Base-by-base conservation (phyloP, 2,797 vertebrate species). In the Sebastes diploproa region DNA sequence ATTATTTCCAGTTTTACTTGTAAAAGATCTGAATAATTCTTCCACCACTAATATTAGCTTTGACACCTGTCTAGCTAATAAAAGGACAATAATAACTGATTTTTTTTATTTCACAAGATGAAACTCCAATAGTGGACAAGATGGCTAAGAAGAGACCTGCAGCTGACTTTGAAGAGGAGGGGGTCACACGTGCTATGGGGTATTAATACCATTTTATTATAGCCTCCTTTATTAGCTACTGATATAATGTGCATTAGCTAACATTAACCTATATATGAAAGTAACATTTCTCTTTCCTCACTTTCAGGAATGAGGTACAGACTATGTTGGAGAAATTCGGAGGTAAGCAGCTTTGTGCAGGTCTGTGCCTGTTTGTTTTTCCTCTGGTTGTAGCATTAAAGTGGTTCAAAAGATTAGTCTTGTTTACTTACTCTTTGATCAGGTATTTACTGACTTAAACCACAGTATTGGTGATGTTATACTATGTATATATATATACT, bases 261-360 rank as follows among this genome's bases (percentile, higher is more conserved):
- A 38, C 52, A 5, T 32, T 4, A 23, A 65, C 10, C 20, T 62
- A 13, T 30, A 6, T 10, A 12, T 52, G 8, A 58, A 10, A 22
- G 8, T 65, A 1, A 30, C 2, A 11, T 52, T 60, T 63, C 7
- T 34, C 11, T 22, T 91, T 83, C 92, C 12, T 4, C 32, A 9
- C 25, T 0, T 74, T 5, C 88, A 98, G 98, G 80, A 96, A 95
- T 81, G 97, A 98, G 90, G 97, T 98, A 16, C 97, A 98, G 67
- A 96, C 94, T 72, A 98, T 99, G 97, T 84, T 98, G 93, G 96
- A 97, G 94, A 95, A 92, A 91, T 97, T 98, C 90, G 97, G 97
- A 95, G 97, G 98, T 96, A 94, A 92, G 95, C 18, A 70, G 50
- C 0, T 36, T 4, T 27, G 4, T 56, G 9, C 56, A 30, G 30